Conservation (phyloP, 2,888 invertebrate genomes). For the Agriotes lineatus region DNA sequence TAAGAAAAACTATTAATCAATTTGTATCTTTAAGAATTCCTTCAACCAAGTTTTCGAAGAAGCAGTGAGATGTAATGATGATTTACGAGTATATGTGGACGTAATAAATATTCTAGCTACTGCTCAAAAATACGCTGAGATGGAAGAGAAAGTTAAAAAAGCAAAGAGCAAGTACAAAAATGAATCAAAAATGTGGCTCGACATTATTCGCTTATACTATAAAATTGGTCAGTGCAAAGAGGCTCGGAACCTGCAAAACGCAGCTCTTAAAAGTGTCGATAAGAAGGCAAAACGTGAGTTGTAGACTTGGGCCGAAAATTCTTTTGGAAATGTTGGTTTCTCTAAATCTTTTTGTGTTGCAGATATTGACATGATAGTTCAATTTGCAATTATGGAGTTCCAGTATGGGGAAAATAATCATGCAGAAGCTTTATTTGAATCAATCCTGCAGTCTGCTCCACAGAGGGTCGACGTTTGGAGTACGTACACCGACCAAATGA, state of each 20-base stretch:
- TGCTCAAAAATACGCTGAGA: conserved; percentile 76
- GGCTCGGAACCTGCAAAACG: conserved; percentile 85
- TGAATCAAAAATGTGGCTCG: conserved; percentile 77
- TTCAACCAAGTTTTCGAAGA: conserved; percentile 82
- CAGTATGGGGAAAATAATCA: conserved; percentile 82
- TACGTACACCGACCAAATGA: conserved; percentile 87
- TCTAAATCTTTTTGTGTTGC: conserved; percentile 52
- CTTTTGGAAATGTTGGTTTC: background rate
- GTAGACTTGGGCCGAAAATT: too few relatives aligned
- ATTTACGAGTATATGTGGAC: conserved; percentile 80
- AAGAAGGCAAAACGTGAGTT: conserved; percentile 85
- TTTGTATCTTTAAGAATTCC: conserved; percentile 68
- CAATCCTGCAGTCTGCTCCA: conserved; percentile 87
- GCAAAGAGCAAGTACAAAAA: conserved; percentile 83
- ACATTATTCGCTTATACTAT: conserved; percentile 81
- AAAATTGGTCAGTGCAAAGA: conserved; percentile 78
- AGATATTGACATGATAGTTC: conserved; percentile 88
- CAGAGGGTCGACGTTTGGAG: conserved; percentile 90
- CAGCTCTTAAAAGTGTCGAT: conserved; percentile 76
- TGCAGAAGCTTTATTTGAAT: conserved; percentile 91
- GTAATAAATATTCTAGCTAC: conserved; percentile 80
- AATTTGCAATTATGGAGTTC: conserved; percentile 91
- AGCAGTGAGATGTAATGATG: conserved; percentile 86
- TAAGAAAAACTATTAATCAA: background rate
- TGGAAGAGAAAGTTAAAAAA: conserved; percentile 77